Conservation (phyloP, 2,888 invertebrate species). For the Cephonodes hylas region DNA sequence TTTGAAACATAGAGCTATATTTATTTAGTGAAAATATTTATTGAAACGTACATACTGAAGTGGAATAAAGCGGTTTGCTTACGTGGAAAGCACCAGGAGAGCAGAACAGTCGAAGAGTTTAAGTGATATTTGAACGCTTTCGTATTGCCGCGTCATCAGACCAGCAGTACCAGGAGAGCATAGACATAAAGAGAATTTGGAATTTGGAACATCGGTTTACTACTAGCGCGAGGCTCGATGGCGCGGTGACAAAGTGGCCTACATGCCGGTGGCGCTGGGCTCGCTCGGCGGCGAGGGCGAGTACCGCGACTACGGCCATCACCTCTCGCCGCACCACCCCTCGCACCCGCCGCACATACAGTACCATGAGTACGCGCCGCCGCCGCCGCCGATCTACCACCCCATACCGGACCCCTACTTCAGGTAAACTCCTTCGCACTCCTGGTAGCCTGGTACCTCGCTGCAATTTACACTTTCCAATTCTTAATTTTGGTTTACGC, state of each 20-base stretch:
- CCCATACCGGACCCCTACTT: conserved; percentile 70
- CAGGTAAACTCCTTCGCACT: conserved; percentile 51
- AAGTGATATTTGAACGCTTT: neutral
- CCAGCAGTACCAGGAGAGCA: conserved; percentile 41
- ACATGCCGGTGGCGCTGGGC: conserved; percentile 84
- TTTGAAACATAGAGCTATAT: neutral
- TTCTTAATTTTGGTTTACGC: too few relatives aligned
- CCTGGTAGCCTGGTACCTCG: conserved; percentile 24
- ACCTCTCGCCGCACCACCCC: conserved; percentile 72
- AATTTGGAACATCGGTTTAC: conserved; percentile 17
- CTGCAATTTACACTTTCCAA: too few relatives aligned
- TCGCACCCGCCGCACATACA: conserved; percentile 62
- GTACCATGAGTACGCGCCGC: conserved; percentile 82
- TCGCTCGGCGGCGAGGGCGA: conserved; percentile 84
- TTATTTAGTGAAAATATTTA: neutral
- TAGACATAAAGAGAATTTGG: conserved; percentile 21
- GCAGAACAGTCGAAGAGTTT: conserved; percentile 18
- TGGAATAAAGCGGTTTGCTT: conserved; percentile 15
- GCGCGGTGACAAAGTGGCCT: conserved; percentile 84
- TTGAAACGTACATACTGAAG: neutral
- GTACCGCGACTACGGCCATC: conserved; percentile 75
- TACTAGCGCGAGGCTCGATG: conserved; percentile 57
- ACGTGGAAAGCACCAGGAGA: conserved; percentile 34
- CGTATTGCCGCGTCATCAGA: neutral
- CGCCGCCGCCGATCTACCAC: conserved; percentile 73